phyloP scores from a whole-genome alignment of 2,888 invertebrate genomes.

The Polyommatus icarus region DNA sequence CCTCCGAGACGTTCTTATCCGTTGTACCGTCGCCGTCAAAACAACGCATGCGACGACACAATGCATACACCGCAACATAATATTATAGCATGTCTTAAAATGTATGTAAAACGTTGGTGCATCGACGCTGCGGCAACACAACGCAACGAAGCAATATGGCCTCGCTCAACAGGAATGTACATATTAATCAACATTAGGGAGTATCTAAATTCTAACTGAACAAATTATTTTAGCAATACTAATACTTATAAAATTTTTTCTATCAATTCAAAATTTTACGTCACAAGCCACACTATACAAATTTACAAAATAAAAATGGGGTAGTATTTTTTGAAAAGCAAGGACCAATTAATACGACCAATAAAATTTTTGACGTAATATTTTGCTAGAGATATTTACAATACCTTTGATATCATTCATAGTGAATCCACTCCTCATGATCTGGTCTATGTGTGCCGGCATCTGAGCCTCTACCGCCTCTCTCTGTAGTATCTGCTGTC shows the following conservation, averaged over 20 bases:
- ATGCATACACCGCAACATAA: not conserved
- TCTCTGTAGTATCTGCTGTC: conserved; percentile 88
- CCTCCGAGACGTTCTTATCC: not conserved
- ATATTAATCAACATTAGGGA: not conserved
- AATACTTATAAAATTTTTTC: not conserved
- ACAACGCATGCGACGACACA: not conserved
- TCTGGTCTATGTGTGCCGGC: conserved; percentile 92
- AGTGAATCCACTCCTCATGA: conserved; percentile 93
- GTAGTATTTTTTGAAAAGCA: too few relatives aligned
- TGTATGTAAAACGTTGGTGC: not conserved
- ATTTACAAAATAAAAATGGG: not conserved
- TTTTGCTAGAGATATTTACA: not conserved
- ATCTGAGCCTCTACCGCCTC: conserved; percentile 85
- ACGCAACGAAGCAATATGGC: not conserved
- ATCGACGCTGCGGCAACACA: not conserved
- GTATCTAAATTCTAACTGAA: not conserved
- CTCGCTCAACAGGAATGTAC: not conserved
- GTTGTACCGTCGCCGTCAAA: not conserved
- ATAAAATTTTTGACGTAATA: not conserved
- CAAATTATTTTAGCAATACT: not conserved
- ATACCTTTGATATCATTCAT: conserved; percentile 95
- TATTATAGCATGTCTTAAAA: not conserved
- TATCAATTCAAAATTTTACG: not conserved
- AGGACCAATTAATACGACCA: not conserved
- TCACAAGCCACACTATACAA: not conserved